Evolutionary conservation across 2,888 invertebrate genomes (phyloP).

Genomic region (Megaustenia siamemsis): DNA sequence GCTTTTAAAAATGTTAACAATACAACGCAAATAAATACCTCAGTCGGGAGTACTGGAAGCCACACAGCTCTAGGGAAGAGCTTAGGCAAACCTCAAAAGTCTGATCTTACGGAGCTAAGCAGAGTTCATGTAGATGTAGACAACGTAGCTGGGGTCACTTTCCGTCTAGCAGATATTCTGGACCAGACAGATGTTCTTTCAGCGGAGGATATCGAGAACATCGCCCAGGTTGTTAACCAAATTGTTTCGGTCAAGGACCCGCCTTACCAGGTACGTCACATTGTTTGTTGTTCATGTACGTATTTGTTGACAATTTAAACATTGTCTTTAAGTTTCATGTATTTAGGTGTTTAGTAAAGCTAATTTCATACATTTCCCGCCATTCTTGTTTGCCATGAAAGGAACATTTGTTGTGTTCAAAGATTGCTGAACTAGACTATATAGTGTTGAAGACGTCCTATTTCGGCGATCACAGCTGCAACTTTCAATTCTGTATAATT

Average conservation of each 20-base stretch:
- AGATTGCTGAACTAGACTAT: no score
- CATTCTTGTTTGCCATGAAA: no score
- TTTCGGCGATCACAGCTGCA: no score
- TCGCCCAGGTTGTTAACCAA: conserved; percentile 67
- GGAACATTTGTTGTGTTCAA: no score
- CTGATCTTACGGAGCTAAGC: conserved; percentile 48
- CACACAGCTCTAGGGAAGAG: not conserved
- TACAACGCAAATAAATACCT: not conserved
- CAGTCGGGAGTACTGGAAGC: not conserved
- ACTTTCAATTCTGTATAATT: no score
- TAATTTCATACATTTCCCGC: not conserved
- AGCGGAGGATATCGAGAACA: conserved; percentile 67
- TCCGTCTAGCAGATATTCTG: conserved; percentile 64
- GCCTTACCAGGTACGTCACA: conserved; percentile 38
- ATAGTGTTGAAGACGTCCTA: no score
- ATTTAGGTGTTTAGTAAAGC: not conserved
- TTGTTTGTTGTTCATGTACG: not conserved
- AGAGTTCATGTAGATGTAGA: conserved; percentile 58
- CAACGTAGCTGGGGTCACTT: conserved; percentile 65
- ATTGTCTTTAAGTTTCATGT: not conserved
- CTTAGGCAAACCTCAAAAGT: not conserved
- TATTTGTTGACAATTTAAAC: no score
- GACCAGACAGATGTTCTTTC: conserved; percentile 63
- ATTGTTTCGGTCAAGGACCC: conserved; percentile 61
- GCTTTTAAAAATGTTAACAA: not conserved